Conservation (phyloP, 2,888 invertebrate species). For the Sinopyrophorus schimmeli region DNA sequence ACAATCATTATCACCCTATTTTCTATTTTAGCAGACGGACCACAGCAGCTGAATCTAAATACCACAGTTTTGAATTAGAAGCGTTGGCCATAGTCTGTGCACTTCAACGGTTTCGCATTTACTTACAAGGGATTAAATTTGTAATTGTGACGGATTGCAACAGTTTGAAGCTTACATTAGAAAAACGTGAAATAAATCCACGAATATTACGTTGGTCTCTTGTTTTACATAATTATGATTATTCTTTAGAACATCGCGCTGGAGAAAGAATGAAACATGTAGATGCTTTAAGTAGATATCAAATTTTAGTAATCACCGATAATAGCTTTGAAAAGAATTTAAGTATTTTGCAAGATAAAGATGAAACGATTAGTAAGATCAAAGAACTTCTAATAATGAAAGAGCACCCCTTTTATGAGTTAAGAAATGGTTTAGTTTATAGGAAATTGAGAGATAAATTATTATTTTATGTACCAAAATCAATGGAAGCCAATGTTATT, state of each 20-base stretch:
- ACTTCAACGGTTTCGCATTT: slow-evolving; percentile 39
- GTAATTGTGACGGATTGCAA: slow-evolving; percentile 41
- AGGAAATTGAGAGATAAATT: slow-evolving; percentile 18
- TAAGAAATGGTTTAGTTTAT: slow-evolving; percentile 18
- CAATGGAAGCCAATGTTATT: slow-evolving; percentile 38
- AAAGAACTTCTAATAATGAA: slow-evolving; percentile 28
- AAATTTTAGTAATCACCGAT: slow-evolving; percentile 34
- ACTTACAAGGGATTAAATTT: slow-evolving; percentile 39
- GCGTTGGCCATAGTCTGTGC: slow-evolving; percentile 39
- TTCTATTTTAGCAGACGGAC: slow-evolving; percentile 45
- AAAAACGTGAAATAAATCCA: slow-evolving; percentile 41
- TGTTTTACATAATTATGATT: slow-evolving; percentile 15
- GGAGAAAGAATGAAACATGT: slow-evolving; percentile 40
- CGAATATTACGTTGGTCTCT: slow-evolving; percentile 29
- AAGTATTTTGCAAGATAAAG: slow-evolving; percentile 31
- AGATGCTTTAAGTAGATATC: slow-evolving; percentile 40
- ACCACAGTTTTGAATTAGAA: slow-evolving; percentile 46
- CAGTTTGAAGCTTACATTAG: slow-evolving; percentile 35
- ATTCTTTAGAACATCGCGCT: slow-evolving; percentile 16
- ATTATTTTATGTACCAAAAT: slow-evolving; percentile 34
- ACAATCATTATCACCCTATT: slow-evolving; percentile 39
- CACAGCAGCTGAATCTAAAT: slow-evolving; percentile 37
- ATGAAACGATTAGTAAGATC: slow-evolving; percentile 34
- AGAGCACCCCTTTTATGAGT: slow-evolving; percentile 23
- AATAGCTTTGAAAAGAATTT: slow-evolving; percentile 37